phyloP scores from a whole-genome alignment of 2,797 vertebrate species.

The Leptoclinus maculatus region DNA sequence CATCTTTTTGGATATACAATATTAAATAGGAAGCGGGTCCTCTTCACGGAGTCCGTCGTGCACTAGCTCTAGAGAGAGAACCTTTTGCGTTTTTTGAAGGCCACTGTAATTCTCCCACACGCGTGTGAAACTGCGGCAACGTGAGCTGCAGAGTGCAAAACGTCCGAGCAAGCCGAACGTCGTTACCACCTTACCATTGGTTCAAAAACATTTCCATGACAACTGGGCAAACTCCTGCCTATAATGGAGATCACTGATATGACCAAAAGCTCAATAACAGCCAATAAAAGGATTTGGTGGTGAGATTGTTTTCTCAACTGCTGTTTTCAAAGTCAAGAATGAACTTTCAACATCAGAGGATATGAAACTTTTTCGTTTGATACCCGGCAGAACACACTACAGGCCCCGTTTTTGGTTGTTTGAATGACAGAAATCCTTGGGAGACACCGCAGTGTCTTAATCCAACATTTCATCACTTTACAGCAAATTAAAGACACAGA shows the following conservation, averaged over 20 bases:
- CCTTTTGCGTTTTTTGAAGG: no score
- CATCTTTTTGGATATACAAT: neutral
- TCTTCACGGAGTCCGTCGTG: no score
- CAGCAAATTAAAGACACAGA: conserved; percentile 67
- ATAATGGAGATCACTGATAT: neutral
- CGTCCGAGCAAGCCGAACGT: no score
- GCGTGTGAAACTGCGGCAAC: no score
- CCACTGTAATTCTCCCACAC: no score
- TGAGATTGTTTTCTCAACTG: neutral
- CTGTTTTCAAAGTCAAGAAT: neutral
- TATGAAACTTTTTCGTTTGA: neutral
- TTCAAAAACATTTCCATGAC: neutral
- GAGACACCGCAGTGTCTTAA: conserved; percentile 38
- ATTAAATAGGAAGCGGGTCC: neutral
- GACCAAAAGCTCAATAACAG: neutral
- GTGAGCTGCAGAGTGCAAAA: no score
- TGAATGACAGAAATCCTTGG: conserved; percentile 17
- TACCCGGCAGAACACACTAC: neutral
- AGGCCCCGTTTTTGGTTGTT: neutral
- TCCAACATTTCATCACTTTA: conserved; percentile 55
- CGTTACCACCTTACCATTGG: no score
- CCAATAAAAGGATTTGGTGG: neutral
- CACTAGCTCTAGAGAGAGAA: no score
- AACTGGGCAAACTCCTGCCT: neutral
- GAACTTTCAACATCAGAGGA: neutral